Evolutionary conservation across 2,797 vertebrate species (phyloP).

Genomic region (Trachops cirrhosus): DNA sequence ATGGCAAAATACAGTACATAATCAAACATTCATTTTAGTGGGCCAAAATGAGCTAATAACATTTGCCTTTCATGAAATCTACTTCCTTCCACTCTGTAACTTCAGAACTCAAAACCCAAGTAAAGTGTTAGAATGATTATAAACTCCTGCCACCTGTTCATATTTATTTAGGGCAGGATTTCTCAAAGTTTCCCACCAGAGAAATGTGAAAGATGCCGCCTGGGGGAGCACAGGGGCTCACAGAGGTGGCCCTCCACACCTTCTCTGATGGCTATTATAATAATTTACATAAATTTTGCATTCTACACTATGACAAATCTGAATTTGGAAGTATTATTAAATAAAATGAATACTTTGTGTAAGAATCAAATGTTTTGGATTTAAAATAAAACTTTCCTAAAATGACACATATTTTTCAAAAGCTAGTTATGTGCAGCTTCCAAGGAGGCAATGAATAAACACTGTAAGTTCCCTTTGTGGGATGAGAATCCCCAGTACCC

Average conservation of each 20-base stretch:
- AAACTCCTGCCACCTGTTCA: not conserved
- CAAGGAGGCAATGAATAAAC: not conserved
- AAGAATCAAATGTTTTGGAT: not conserved
- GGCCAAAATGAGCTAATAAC: constrained; percentile 46
- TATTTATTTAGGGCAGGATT: not conserved
- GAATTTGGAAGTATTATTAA: not conserved
- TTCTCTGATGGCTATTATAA: not conserved
- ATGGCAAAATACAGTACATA: not conserved
- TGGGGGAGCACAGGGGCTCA: not conserved
- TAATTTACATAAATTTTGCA: not conserved
- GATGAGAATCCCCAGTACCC: not conserved
- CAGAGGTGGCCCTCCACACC: not conserved
- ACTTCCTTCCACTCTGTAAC: constrained; percentile 29
- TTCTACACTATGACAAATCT: not conserved
- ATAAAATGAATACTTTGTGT: not conserved
- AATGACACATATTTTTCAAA: not conserved
- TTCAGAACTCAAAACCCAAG: constrained; percentile 49
- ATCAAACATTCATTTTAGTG: constrained; percentile 40
- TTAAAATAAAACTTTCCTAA: constrained; percentile 19
- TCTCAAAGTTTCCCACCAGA: not conserved
- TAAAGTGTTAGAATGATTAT: not conserved
- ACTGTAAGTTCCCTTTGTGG: not conserved
- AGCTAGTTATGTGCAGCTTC: not conserved
- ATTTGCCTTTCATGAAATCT: constrained; percentile 52
- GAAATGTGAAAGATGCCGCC: not conserved